Conservation (phyloP, 2,888 invertebrate species). For the Eurytoma californica region DNA sequence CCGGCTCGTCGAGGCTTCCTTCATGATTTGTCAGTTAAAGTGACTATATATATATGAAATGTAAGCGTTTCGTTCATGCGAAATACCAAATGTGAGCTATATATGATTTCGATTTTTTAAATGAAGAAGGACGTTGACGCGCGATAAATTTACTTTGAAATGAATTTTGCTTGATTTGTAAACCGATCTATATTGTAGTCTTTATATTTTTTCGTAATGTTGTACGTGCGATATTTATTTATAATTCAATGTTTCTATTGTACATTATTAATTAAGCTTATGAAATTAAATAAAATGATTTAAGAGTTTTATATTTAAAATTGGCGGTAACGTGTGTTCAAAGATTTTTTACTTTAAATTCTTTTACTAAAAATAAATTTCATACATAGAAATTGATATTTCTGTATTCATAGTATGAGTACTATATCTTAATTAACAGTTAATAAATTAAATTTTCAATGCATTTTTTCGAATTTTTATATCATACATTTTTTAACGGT, state of each 20-base stretch:
- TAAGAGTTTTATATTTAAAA: constrained; percentile 44
- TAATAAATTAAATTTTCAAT: neutral
- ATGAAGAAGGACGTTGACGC: constrained; percentile 1
- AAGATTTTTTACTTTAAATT: constrained; percentile 22
- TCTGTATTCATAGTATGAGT: no score
- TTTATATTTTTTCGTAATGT: constrained; percentile 45
- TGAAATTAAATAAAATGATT: constrained; percentile 53
- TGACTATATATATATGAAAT: constrained; percentile 27
- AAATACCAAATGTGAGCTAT: constrained; percentile 32
- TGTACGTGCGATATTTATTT: constrained; percentile 52
- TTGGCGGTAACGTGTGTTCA: neutral
- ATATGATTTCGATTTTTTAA: constrained; percentile 7
- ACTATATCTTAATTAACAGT: no score
- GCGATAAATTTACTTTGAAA: constrained; percentile 24
- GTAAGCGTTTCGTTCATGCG: constrained; percentile 29
- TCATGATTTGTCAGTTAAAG: neutral
- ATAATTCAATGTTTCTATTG: constrained; percentile 54
- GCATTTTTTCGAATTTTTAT: no score
- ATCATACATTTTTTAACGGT: no score
- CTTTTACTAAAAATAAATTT: neutral
- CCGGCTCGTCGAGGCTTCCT: constrained; percentile 27
- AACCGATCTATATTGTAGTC: constrained; percentile 42
- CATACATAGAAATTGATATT: no score
- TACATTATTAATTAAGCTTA: constrained; percentile 52
- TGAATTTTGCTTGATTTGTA: constrained; percentile 53